Base-by-base conservation (phyloP, 2,113 vertebrate genomes). In the Numida meleagris region DNA sequence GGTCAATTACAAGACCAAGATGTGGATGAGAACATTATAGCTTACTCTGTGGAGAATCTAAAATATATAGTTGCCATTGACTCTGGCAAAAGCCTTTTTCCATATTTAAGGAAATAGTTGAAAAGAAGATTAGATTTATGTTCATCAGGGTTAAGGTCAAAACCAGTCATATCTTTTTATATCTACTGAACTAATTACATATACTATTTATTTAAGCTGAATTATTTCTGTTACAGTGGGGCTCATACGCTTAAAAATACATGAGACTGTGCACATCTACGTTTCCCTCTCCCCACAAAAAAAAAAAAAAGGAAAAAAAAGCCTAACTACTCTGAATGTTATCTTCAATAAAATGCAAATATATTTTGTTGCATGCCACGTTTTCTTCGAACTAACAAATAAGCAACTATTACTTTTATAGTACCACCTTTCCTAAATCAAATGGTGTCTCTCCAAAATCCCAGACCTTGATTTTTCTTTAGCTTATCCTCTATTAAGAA, bases 61-160 rank as follows among this genome's bases (percentile, higher is more conserved):
- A 88, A 94, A 96, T 89, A 95, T 93, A 95, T 68, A 71, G 95
- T 4, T 15, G 38, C 51, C 57, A 58, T 34, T 94, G 91, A 89
- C 87, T 95, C 65, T 68, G 72, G 51, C 75, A 78, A 77, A 89
- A 88, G 42, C 43, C 24, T 65, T 83, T 88, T 75, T 45, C 82
- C 76, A 62, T 86, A 78, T 88, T 81, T 88, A 86, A 90, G 24
- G 31, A 63, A 45, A 83, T 29, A 75, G 21, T 3, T 82, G 80
- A 94, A 94, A 93, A 86, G 36, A 90, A 34, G 65, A 86, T 86
- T 68, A 83, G 65, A 91, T 94, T 95, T 95, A 91, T 7, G 29
- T 23, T 78, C 43, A 58, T 88, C 11, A 42, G 57, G 74, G 73
- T 38, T 66, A 82, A 90, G 92, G 70, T 92, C 68, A 72, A 88